Evolutionary conservation across 2,888 invertebrate species (phyloP).

Genomic region (Conomelus anceps): DNA sequence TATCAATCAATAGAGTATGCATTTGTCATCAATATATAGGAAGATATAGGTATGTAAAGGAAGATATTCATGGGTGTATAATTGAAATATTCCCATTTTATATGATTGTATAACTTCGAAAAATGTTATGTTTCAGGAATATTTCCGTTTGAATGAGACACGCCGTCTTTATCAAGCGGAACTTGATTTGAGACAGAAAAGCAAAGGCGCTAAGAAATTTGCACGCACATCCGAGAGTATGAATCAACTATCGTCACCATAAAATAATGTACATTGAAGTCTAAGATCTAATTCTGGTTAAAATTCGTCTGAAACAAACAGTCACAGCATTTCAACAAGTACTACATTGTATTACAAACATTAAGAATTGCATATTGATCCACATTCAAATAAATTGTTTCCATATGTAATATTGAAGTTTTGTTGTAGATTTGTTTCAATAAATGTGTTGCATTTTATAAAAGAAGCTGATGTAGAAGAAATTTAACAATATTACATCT

Average conservation of each 20-base stretch:
- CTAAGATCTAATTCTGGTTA: too few relatives aligned
- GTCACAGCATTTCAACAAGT: too few relatives aligned
- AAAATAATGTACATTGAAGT: background rate
- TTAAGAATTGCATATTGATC: too few relatives aligned
- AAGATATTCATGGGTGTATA: background rate
- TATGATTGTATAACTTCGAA: background rate
- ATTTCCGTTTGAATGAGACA: slow-evolving; percentile 31
- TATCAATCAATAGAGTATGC: too few relatives aligned
- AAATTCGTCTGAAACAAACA: too few relatives aligned
- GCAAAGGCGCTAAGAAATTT: slow-evolving; percentile 26
- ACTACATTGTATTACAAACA: too few relatives aligned
- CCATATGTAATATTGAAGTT: too few relatives aligned
- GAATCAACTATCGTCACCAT: background rate
- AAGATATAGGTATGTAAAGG: background rate
- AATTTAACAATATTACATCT: too few relatives aligned
- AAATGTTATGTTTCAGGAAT: slow-evolving; percentile 28
- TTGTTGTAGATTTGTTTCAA: too few relatives aligned
- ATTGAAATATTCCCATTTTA: background rate
- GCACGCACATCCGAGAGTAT: slow-evolving; percentile 7
- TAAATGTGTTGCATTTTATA: too few relatives aligned
- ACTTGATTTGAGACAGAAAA: slow-evolving; percentile 32
- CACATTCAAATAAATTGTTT: too few relatives aligned
- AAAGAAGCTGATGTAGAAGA: too few relatives aligned
- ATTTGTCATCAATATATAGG: background rate
- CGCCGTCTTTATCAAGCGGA: slow-evolving; percentile 33